A percentile compares a stretch with the other conserved stretches of the same genome.
Conservation (phyloP, 2,113 vertebrate species). For the Hypanus sabinus region DNA sequence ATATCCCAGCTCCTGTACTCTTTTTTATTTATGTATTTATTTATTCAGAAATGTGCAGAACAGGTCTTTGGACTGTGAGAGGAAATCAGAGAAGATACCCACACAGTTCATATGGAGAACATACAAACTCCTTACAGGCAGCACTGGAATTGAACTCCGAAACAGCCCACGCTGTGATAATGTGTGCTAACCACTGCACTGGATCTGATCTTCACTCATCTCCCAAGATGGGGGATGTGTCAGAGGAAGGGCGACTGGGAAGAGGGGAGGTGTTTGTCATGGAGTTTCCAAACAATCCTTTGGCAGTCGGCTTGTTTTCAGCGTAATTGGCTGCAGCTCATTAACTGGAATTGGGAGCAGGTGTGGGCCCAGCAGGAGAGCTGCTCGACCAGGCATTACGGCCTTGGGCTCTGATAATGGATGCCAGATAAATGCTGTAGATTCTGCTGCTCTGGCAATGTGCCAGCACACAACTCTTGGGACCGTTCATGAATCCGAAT, state of each 20-base stretch:
- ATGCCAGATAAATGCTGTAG: not conserved
- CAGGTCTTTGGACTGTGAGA: too few species aligned
- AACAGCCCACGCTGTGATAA: too few species aligned
- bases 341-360: constrained; percentile 4
- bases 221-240: not conserved
- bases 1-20: too few species aligned
- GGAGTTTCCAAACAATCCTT: not conserved
- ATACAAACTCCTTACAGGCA: too few species aligned
- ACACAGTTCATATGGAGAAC: too few species aligned
- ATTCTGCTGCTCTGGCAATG: not conserved
- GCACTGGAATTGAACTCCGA: too few species aligned
- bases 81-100: too few species aligned
- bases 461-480: not conserved
- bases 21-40: too few species aligned
- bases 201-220: too few species aligned
- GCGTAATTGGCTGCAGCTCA: not conserved
- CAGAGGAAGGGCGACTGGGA: not conserved
- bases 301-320: not conserved
- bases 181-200: too few species aligned
- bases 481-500: too few species aligned
- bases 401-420: constrained; percentile 13
- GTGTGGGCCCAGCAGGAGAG: not conserved
- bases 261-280: not conserved
- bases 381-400: not conserved
- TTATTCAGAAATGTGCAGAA: too few species aligned